These are phyloP conservation scores for Globodera rostochiensis DNA, from an alignment of 1,140 invertebrate genomes.

Conservation along the genomic window DNA sequence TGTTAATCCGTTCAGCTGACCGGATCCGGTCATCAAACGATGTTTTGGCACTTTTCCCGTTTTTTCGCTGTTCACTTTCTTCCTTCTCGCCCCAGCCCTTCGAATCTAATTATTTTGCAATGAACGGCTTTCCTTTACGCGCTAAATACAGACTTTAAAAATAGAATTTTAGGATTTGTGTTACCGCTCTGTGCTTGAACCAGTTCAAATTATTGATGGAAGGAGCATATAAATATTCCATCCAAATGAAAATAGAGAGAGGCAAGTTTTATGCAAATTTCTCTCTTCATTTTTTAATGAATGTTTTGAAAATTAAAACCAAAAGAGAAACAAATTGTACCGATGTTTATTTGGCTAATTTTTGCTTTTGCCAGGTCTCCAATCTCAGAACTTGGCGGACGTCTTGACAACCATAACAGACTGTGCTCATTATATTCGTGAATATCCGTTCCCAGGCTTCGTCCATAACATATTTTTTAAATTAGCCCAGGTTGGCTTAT, in stretches of 20 bases:
- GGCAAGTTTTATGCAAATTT: neutral
- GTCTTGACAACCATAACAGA: slow-evolving; percentile 43
- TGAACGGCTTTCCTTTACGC: no score
- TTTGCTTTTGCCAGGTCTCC: slow-evolving; percentile 37
- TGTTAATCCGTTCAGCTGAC: no score
- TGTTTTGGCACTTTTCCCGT: no score
- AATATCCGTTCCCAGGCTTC: slow-evolving; percentile 52
- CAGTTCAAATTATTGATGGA: neutral
- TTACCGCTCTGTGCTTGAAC: no score
- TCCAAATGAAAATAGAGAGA: slow-evolving; percentile 5
- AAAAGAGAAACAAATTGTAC: no score
- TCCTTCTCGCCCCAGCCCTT: no score
- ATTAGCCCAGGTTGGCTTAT: slow-evolving; percentile 44
- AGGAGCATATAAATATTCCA: slow-evolving; percentile 3
- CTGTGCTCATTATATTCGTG: slow-evolving; percentile 45
- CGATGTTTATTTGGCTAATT: neutral
- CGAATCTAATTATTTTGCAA: no score
- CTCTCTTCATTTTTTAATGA: neutral
- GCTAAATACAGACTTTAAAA: no score
- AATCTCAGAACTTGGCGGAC: slow-evolving; percentile 41
- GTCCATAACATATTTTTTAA: slow-evolving; percentile 51
- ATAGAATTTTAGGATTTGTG: no score
- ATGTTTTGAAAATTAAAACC: neutral
- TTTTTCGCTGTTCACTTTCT: no score
- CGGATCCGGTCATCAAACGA: no score